These are phyloP conservation scores for Leucania comma DNA, from an alignment of 2,888 invertebrate genomes.

Conservation along the genomic window DNA sequence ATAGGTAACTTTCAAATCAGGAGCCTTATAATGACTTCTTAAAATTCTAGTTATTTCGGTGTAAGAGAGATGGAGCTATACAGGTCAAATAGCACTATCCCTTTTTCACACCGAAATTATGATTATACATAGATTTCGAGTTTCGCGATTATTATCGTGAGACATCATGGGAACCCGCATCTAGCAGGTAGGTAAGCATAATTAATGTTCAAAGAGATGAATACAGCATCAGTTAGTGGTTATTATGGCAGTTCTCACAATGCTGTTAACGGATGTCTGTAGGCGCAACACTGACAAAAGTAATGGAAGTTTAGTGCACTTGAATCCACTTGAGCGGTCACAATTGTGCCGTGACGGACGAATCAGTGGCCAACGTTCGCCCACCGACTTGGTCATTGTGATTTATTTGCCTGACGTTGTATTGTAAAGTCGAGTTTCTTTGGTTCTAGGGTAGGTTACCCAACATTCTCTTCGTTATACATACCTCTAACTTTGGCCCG, in stretches of 20 bases:
- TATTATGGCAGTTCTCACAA: slow-evolving; percentile 67
- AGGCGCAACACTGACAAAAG: slow-evolving; percentile 82
- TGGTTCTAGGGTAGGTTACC: too few species aligned
- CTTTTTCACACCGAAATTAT: too few species aligned
- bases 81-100: too few species aligned
- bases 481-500: too few species aligned
- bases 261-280: slow-evolving; percentile 81
- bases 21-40: too few species aligned
- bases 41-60: too few species aligned
- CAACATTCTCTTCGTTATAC: too few species aligned
- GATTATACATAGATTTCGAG: too few species aligned
- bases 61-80: too few species aligned
- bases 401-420: slow-evolving; percentile 29
- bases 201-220: slow-evolving; percentile 33
- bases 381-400: slow-evolving; percentile 69
- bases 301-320: slow-evolving; percentile 87
- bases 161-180: slow-evolving; percentile 44
- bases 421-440: not conserved
- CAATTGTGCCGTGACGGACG: slow-evolving; percentile 82
- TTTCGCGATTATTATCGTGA: slow-evolving; percentile 22
- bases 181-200: slow-evolving; percentile 4
- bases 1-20: not conserved
- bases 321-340: slow-evolving; percentile 86
- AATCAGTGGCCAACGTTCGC: slow-evolving; percentile 70
- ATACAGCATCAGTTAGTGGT: slow-evolving; percentile 48